Conservation (phyloP, 2,888 invertebrate genomes). For the Monoplex corrugatus region DNA sequence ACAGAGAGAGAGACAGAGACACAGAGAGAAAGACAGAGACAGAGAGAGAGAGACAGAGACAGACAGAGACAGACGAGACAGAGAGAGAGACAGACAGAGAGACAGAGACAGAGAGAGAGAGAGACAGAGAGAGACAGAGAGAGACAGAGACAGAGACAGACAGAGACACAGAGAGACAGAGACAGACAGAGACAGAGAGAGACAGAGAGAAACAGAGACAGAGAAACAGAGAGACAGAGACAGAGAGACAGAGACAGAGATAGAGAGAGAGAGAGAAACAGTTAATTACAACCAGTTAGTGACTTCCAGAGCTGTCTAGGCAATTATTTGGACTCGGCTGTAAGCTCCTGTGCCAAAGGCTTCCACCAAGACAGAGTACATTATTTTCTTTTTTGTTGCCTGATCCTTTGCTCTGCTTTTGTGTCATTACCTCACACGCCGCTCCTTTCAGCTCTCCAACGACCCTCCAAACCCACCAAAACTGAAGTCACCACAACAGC, state of each 20-base stretch:
- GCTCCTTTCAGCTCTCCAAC: no score
- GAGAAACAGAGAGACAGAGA: neutral
- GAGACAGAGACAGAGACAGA: neutral
- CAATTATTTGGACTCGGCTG: no score
- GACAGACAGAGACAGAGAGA: neutral
- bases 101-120: neutral
- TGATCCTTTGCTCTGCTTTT: no score
- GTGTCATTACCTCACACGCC: no score
- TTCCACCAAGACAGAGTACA: no score
- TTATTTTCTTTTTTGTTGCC: no score
- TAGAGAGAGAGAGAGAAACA: conserved; percentile 21
- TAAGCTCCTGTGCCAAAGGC: no score
- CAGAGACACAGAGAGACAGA: neutral
- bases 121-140: neutral
- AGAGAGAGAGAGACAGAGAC: neutral
- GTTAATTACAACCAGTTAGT: no score
- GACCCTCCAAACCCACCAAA: no score
- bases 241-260: conserved; percentile 7
- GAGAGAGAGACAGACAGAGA: neutral
- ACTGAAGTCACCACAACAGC: no score
- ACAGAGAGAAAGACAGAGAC: neutral
- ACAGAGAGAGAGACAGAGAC: conserved; percentile 25
- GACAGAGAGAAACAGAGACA: neutral
- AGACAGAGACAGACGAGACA: neutral
- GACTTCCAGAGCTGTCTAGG: no score